phyloP scores from a whole-genome alignment of 92 coral and sea anemone species.

The Bergia puertoricense region DNA sequence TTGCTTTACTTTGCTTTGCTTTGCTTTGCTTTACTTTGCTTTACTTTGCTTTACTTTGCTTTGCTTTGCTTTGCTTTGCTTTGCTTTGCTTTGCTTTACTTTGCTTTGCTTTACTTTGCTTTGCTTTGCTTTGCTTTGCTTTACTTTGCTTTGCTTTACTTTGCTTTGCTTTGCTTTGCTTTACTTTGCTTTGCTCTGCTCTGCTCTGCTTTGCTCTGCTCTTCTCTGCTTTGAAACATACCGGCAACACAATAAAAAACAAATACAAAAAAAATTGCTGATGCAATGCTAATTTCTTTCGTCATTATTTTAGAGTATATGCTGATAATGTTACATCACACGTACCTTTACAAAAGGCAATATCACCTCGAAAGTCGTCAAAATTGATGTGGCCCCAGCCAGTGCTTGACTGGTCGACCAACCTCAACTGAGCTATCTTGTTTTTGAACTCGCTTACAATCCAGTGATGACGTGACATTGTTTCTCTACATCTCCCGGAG shows the following conservation, averaged over 20 bases:
- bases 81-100: background rate
- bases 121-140: background rate
- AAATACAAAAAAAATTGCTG: no score
- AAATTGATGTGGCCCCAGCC: constrained; percentile 74
- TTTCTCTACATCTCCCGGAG: constrained; percentile 58
- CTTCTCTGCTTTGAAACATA: background rate
- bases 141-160: background rate
- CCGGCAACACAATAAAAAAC: no score
- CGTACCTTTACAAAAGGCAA: constrained; percentile 38
- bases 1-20: background rate
- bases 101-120: background rate
- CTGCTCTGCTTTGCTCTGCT: background rate
- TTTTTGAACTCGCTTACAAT: constrained; percentile 45
- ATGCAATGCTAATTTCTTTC: no score
- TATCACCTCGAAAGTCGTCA: constrained; percentile 61
- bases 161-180: background rate
- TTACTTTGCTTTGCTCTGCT: background rate
- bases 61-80: background rate
- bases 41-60: background rate
- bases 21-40: background rate
- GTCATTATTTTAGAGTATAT: no score
- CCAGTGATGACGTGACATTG: constrained; percentile 53
- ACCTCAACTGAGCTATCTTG: constrained; percentile 54
- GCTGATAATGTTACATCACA: background rate
- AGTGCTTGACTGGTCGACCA: constrained; percentile 49